phyloP scores from a whole-genome alignment of 2,888 invertebrate species.

The Lobophora halterata region DNA sequence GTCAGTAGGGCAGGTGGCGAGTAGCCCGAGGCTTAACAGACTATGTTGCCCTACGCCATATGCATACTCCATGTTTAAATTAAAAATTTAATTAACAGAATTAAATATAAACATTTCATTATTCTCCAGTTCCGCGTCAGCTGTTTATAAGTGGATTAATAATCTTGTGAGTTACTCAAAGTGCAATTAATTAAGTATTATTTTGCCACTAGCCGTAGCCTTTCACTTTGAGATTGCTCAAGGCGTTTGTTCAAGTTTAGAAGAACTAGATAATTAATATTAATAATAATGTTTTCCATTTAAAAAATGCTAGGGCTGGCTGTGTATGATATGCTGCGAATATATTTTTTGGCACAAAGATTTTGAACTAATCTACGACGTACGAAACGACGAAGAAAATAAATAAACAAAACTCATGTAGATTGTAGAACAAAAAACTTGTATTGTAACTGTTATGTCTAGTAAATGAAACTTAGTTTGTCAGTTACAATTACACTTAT shows the following conservation, averaged over 20 bases:
- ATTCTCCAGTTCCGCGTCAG: conserved; percentile 31
- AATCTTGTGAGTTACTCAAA: conserved; percentile 21
- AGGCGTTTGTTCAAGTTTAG: conserved; percentile 20
- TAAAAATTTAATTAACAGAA: conserved; percentile 57
- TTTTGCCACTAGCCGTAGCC: conserved; percentile 19
- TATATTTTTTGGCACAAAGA: too few species aligned
- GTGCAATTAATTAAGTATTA: conserved; percentile 28
- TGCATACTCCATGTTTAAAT: conserved; percentile 50
- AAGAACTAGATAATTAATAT: too few species aligned
- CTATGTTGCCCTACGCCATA: conserved; percentile 38
- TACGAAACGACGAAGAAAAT: too few species aligned
- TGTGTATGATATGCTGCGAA: too few species aligned
- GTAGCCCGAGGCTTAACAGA: conserved; percentile 55
- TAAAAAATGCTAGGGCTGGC: too few species aligned
- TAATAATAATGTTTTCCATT: too few species aligned
- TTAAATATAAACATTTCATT: conserved; percentile 42
- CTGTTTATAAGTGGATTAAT: conserved; percentile 26
- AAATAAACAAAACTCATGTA: too few species aligned
- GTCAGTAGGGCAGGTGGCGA: conserved; percentile 54
- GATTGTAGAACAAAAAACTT: too few species aligned
- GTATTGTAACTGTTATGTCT: not conserved
- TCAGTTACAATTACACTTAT: conserved; percentile 19
- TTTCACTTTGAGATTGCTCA: conserved; percentile 27
- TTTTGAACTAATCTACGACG: too few species aligned
- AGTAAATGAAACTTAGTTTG: too few species aligned